phyloP scores from a whole-genome alignment of 1,140 invertebrate genomes.

The Vollenhovia emeryi region DNA sequence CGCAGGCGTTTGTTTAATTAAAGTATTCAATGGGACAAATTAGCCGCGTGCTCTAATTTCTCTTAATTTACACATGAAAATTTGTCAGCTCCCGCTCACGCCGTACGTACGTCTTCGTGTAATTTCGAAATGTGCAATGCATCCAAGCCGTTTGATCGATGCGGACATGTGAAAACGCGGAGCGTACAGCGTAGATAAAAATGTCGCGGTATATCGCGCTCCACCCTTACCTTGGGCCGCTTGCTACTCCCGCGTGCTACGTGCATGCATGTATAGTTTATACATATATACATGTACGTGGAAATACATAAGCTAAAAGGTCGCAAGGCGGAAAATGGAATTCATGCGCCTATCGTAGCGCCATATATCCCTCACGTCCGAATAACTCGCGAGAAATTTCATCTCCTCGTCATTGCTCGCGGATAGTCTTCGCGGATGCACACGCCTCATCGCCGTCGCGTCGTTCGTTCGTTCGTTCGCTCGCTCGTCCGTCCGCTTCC shows the following conservation, averaged over 20 bases:
- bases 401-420: constrained; percentile 28
- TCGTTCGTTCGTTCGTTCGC: constrained; percentile 3
- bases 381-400: constrained; percentile 51
- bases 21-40: background rate
- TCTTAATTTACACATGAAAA: constrained; percentile 1
- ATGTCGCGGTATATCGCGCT: constrained; percentile 5
- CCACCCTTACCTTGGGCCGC: background rate
- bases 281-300: background rate
- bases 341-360: constrained; percentile 31
- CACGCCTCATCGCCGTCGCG: constrained; percentile 58
- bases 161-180: background rate
- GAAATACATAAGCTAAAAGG: constrained; percentile 4
- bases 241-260: background rate
- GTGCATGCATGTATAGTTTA: background rate
- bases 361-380: constrained; percentile 31
- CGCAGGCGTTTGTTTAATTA: background rate
- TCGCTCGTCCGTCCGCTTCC: constrained; percentile 11
- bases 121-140: background rate
- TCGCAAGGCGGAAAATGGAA: constrained; percentile 43
- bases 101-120: background rate
- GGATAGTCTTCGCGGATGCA: constrained; percentile 30
- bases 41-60: background rate
- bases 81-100: background rate
- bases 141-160: background rate
- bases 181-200: constrained; percentile 9